A percentile compares a stretch with the other conserved stretches of the same genome.
Conservation (phyloP, 2,113 vertebrate species). For the Saiga tatarica region DNA sequence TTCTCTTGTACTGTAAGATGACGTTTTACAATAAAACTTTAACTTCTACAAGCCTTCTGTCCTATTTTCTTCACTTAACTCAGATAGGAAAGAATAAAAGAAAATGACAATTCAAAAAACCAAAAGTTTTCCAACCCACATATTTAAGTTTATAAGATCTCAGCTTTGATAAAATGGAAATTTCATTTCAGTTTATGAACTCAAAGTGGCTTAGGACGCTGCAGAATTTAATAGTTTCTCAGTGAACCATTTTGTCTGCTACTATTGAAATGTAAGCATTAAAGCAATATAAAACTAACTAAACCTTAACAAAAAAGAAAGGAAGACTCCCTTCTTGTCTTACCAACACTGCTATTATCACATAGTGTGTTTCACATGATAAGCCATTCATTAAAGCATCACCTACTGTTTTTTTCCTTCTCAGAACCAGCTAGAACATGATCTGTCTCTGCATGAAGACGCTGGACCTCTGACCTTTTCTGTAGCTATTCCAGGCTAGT, state of each 20-base stretch:
- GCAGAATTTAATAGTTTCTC: slow-evolving; percentile 70
- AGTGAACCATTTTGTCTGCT: slow-evolving; percentile 76
- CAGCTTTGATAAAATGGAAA: slow-evolving; percentile 35
- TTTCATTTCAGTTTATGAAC: slow-evolving; percentile 63
- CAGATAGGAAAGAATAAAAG: background rate
- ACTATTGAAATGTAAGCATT: slow-evolving; percentile 76
- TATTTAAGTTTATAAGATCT: slow-evolving; percentile 48
- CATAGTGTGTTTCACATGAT: slow-evolving; percentile 90
- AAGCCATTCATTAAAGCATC: slow-evolving; percentile 91
- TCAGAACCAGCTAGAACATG: slow-evolving; percentile 89
- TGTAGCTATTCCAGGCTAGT: slow-evolving; percentile 86
- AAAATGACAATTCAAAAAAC: slow-evolving; percentile 42
- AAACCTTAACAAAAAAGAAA: slow-evolving; percentile 56
- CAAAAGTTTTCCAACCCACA: background rate
- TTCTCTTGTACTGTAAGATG: background rate
- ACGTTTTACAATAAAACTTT: background rate
- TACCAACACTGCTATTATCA: slow-evolving; percentile 86
- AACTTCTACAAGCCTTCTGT: background rate
- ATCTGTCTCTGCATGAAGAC: slow-evolving; percentile 88
- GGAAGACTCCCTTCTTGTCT: slow-evolving; percentile 78
- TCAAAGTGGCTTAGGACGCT: slow-evolving; percentile 72
- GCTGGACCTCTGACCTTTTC: slow-evolving; percentile 87
- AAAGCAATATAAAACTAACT: slow-evolving; percentile 79
- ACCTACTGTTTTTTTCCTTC: slow-evolving; percentile 89
- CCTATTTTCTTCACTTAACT: slow-evolving; percentile 40